Evolutionary conservation across 2,113 vertebrate species (phyloP), one percentile per base, ranked within the genome.

Genomic region (Epinephelus cyanopodus): DNA sequence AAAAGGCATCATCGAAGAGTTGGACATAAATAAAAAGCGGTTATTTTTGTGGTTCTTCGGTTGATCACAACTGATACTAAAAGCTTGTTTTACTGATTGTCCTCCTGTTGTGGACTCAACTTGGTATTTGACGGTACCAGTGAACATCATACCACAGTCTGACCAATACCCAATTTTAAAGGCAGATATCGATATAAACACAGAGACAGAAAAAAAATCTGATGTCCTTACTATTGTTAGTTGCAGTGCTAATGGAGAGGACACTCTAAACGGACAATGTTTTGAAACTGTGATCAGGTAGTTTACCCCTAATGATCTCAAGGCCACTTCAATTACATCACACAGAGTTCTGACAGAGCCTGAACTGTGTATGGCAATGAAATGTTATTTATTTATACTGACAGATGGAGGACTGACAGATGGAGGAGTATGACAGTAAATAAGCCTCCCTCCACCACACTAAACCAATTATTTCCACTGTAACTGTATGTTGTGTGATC

Each of bases 351-450:
- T 61, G 18, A 53, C 48, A 12, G 37, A 52, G 47, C 48, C 50
- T 21, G 13, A 21, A 70, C 19, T 7, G 25, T 69, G 33, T 7
- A 42, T 13, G 39, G 19, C 6, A 39, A 76, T 42, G 25, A 65
- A 7, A 39, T 29, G 12, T 50, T 17, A 19, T 76, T 71, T 50
- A 58, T 42, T 23, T 45, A 19, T n/a, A 64, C 2, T 52, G 42
- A 65, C 42, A 77, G 61, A 58, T 47, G n/a, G n/a, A 65, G 21
- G 21, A 64, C 12, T 37, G 58, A n/a, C n/a, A n/a, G n/a, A n/a
- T n/a, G n/a, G n/a, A n/a, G n/a, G n/a, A 19, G 62, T 42, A 15
- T 45, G 62, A 45, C n/a, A 17, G 8, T 29, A 27, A 50, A 67
- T 21, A 27, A 67, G 47, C 17, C 63, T 50, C 11, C 25, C 10